Evolutionary conservation across 2,113 vertebrate genomes (phyloP).

Genomic region (Sinocyclocheilus grahami): DNA sequence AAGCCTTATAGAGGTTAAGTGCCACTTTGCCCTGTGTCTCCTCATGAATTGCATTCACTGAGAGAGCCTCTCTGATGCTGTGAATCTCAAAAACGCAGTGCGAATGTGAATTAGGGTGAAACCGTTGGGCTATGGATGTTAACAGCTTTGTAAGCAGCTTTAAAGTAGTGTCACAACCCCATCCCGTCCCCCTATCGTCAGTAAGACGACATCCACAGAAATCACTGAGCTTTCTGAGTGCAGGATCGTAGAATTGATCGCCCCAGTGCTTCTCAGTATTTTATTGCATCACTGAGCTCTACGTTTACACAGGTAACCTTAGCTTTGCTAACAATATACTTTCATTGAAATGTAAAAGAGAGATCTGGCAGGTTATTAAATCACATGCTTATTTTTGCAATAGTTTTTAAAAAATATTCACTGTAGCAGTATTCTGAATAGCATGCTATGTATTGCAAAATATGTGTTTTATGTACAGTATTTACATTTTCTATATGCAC

Average conservation of each 20-base stretch:
- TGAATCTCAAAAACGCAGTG: not conserved
- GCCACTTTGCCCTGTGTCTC: not conserved
- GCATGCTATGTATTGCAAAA: not conserved
- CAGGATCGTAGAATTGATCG: not conserved
- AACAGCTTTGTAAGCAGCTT: slow-evolving; percentile 31
- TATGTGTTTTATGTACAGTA: not conserved
- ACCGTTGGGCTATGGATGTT: slow-evolving; percentile 7
- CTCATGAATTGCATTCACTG: not conserved
- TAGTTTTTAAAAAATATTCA: not conserved
- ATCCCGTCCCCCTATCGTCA: not conserved
- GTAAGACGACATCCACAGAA: not conserved
- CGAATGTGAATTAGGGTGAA: slow-evolving; percentile 28
- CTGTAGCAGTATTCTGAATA: not conserved
- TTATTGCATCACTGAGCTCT: not conserved
- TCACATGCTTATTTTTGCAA: not conserved
- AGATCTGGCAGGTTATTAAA: not conserved
- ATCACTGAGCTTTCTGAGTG: not conserved
- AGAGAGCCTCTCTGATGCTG: not conserved
- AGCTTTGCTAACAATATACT: not conserved
- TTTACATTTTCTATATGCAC: no score
- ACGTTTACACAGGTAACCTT: not conserved
- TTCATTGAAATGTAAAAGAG: not conserved
- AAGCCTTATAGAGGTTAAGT: slow-evolving; percentile 16
- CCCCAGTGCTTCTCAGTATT: not conserved
- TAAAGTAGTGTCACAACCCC: slow-evolving; percentile 34